These are phyloP conservation scores for Molanna angustata DNA, from an alignment of 2,888 invertebrate genomes.

Conservation along the genomic window DNA sequence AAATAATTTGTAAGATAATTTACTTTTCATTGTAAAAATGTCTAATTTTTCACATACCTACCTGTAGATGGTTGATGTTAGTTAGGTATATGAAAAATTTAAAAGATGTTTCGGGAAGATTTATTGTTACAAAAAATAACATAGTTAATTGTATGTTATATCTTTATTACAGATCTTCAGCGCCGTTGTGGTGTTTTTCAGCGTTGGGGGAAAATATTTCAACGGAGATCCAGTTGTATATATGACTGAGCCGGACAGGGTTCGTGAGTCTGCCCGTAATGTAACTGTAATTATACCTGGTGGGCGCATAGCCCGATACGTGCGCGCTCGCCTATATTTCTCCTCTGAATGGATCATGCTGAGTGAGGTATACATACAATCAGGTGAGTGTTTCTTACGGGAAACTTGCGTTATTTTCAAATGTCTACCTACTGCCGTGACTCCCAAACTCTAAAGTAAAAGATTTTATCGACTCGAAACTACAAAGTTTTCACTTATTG, in stretches of 20 bases:
- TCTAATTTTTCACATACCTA: too few relatives aligned
- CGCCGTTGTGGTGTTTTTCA: conserved; percentile 64
- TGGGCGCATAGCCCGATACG: conserved; percentile 58
- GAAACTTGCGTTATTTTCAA: neutral
- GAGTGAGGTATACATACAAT: conserved; percentile 64
- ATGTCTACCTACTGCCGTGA: neutral
- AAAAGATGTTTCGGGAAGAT: too few relatives aligned
- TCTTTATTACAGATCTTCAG: conserved; percentile 57
- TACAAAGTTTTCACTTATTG: too few relatives aligned
- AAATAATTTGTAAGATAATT: neutral
- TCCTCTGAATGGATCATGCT: conserved; percentile 69
- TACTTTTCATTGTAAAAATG: neutral
- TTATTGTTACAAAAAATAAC: neutral
- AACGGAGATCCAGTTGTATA: conserved; percentile 55
- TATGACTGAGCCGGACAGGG: conserved; percentile 58
- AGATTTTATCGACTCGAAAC: neutral
- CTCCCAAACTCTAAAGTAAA: neutral
- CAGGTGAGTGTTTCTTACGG: conserved; percentile 42
- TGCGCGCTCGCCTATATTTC: conserved; percentile 64
- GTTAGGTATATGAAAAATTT: too few relatives aligned
- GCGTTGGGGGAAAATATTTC: conserved; percentile 57
- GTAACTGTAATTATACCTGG: conserved; percentile 65
- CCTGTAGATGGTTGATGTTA: too few relatives aligned
- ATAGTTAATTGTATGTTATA: conserved; percentile 1
- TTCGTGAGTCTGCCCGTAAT: conserved; percentile 64